These are phyloP conservation scores for Lucilia sericata DNA, from an alignment of 1,140 invertebrate species.

Conservation along the genomic window DNA sequence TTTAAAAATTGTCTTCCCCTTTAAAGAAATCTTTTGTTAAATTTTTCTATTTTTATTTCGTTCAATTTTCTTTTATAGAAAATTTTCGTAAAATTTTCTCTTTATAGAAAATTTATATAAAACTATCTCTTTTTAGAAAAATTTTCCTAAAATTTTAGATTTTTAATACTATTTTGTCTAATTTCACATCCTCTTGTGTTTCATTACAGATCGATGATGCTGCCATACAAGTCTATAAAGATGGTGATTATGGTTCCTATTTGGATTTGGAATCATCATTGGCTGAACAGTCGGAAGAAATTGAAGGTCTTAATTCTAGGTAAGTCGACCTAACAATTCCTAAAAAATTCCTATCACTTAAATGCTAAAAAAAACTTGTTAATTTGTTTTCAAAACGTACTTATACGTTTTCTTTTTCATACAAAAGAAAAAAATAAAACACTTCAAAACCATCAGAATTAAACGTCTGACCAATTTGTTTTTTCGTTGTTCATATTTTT, in stretches of 20 bases:
- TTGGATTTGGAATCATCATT: constrained; percentile 95
- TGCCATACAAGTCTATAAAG: constrained; percentile 94
- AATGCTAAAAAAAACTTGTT: not conserved
- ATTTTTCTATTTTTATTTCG: too few relatives aligned
- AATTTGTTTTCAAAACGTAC: too few relatives aligned
- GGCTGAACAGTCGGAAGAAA: constrained; percentile 94
- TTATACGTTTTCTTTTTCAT: too few relatives aligned
- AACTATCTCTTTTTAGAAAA: too few relatives aligned
- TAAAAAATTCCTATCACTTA: not conserved
- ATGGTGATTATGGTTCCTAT: constrained; percentile 96
- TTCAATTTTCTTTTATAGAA: too few relatives aligned
- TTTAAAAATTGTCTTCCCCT: too few relatives aligned
- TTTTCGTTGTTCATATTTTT: not conserved
- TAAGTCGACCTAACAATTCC: constrained; percentile 70
- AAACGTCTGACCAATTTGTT: not conserved
- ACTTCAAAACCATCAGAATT: not conserved
- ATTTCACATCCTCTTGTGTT: constrained; percentile 5
- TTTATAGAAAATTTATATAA: too few relatives aligned
- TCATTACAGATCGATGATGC: constrained; percentile 93
- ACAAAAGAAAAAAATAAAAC: not conserved
- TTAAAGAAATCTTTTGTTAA: too few relatives aligned
- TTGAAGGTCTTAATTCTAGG: constrained; percentile 94
- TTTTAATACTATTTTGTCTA: constrained; percentile 9
- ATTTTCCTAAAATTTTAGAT: too few relatives aligned
- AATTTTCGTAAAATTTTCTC: too few relatives aligned